Conservation (phyloP, 2,888 invertebrate species). For the Erannis defoliaria region DNA sequence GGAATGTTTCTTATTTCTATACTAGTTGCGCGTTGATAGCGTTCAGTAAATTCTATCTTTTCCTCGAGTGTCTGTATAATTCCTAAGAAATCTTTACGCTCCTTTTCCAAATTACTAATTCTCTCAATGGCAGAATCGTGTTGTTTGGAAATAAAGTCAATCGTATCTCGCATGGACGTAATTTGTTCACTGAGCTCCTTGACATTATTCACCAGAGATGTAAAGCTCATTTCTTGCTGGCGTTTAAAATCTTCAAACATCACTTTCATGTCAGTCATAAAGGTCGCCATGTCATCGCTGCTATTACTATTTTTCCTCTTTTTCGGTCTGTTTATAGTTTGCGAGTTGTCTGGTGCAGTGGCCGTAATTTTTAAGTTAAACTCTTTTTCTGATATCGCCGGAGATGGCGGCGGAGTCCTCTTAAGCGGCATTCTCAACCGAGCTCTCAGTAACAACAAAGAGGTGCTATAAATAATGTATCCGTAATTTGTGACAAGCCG, state of each 20-base stretch:
- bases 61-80: not conserved
- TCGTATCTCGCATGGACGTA: not conserved
- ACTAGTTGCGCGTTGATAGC: not conserved
- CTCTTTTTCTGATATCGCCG: too few species aligned
- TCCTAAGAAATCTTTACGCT: not conserved
- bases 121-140: not conserved
- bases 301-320: not conserved
- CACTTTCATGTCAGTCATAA: not conserved
- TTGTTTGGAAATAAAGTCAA: not conserved
- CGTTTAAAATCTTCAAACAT: not conserved
- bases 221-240: not conserved
- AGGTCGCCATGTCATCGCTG: not conserved
- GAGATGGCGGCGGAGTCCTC: too few species aligned
- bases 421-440: too few species aligned
- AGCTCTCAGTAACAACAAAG: too few species aligned
- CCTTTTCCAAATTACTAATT: not conserved
- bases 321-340: too few species aligned
- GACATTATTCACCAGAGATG: not conserved
- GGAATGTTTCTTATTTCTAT: not conserved
- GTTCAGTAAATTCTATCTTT: not conserved
- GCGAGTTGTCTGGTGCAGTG: too few species aligned
- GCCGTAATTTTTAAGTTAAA: too few species aligned
- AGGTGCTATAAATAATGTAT: too few species aligned
- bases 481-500: too few species aligned
- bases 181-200: not conserved